A percentile compares a stretch with the other conserved stretches of the same genome.
phyloP scores from a whole-genome alignment of 1,140 invertebrate species.

The Rhopalosiphum padi region DNA sequence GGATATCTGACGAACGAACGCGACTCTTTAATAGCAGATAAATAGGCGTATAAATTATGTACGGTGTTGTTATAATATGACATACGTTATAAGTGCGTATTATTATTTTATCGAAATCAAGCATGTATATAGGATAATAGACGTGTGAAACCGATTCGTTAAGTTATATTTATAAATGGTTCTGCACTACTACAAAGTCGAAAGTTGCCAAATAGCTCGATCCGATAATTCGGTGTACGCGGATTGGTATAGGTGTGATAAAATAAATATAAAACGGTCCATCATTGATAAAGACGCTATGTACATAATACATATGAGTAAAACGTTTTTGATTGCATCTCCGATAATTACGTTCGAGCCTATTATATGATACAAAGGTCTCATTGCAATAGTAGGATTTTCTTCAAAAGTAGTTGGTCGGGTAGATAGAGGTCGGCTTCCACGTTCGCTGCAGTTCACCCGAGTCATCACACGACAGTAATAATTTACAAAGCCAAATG shows the following conservation, averaged over 20 bases:
- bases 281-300: background rate
- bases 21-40: background rate
- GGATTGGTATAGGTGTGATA: too few species aligned
- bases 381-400: background rate
- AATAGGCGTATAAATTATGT: background rate
- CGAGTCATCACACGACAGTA: slow-evolving; percentile 5
- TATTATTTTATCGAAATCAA: background rate
- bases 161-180: background rate
- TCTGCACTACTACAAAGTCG: background rate
- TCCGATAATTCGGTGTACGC: background rate
- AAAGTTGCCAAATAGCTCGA: background rate
- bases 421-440: background rate
- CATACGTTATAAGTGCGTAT: background rate
- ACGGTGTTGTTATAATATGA: background rate
- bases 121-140: background rate
- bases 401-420: background rate
- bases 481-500: background rate
- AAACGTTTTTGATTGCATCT: background rate
- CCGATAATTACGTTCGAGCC: background rate
- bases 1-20: background rate
- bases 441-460: background rate
- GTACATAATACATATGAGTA: background rate
- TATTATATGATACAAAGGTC: background rate
- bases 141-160: too few species aligned
- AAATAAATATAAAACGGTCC: background rate